These are phyloP conservation scores for Tiliacea aurago DNA, from an alignment of 2,888 invertebrate genomes.

Conservation along the genomic window DNA sequence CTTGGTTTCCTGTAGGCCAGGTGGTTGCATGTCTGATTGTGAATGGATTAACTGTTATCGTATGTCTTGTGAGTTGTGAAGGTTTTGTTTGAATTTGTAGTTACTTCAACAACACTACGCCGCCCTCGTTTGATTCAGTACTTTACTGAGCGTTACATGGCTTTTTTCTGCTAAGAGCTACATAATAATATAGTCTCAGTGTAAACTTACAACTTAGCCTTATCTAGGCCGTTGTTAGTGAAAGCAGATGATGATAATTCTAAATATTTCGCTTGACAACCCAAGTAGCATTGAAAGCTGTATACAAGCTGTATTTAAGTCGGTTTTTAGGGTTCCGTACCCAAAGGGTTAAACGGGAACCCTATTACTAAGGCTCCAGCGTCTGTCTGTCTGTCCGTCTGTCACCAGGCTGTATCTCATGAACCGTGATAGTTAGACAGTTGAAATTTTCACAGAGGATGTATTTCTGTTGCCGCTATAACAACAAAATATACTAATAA, in stretches of 20 bases:
- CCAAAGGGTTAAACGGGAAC: too few species aligned
- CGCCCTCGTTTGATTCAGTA: not conserved
- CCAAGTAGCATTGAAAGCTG: too few species aligned
- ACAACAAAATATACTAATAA: too few species aligned
- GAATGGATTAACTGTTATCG: conserved; percentile 17
- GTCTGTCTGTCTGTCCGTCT: too few species aligned
- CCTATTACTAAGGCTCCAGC: too few species aligned
- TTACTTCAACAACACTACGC: not conserved
- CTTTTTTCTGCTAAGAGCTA: not conserved
- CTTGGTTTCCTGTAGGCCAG: conserved; percentile 7
- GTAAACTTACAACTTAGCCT: not conserved
- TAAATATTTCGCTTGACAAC: not conserved
- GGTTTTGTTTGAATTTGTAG: conserved; percentile 16
- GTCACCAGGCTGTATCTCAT: too few species aligned
- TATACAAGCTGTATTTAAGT: too few species aligned
- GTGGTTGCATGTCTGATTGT: conserved; percentile 40
- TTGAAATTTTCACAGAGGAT: too few species aligned
- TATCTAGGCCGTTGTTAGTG: not conserved
- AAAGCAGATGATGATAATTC: not conserved
- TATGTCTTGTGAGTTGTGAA: not conserved
- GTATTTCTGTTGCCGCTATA: too few species aligned
- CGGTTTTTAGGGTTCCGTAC: too few species aligned
- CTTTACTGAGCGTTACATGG: not conserved
- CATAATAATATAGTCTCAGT: not conserved
- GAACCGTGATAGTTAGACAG: too few species aligned